Percentiles rank a stretch among this genome's conserved stretches.
phyloP scores from a whole-genome alignment of 2,113 vertebrate species.

The Pteruthius melanotis region DNA sequence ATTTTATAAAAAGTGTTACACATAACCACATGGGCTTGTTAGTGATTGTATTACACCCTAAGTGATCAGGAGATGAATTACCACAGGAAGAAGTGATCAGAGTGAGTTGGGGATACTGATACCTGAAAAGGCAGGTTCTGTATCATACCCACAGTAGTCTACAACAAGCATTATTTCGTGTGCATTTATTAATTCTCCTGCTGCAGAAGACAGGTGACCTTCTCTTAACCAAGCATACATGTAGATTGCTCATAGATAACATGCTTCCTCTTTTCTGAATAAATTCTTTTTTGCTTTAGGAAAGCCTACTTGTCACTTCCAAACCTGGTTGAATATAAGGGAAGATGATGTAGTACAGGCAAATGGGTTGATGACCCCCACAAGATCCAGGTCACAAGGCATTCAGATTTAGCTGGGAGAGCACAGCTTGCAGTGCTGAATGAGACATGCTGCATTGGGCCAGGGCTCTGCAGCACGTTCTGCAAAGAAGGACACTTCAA shows the following conservation, averaged over 20 bases:
- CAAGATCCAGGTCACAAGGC: fast-evolving
- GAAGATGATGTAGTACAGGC: neutral
- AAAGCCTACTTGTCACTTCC: neutral
- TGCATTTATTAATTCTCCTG: neutral
- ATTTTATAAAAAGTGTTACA: neutral
- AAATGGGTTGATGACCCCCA: neutral
- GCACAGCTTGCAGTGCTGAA: neutral
- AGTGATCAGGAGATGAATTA: neutral
- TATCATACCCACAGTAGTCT: neutral
- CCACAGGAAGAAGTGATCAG: neutral
- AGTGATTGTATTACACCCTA: neutral
- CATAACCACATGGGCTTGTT: neutral
- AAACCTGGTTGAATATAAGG: neutral
- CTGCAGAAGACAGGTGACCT: neutral
- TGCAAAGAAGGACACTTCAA: neutral
- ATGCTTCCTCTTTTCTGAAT: neutral
- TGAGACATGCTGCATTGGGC: neutral
- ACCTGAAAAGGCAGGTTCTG: neutral
- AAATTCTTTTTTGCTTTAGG: neutral
- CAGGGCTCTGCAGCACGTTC: neutral
- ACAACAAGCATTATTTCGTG: neutral
- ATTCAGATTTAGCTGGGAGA: neutral
- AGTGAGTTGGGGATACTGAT: neutral
- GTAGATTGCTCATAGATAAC: neutral
- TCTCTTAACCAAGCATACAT: neutral